phyloP scores from a whole-genome alignment of 2,113 vertebrate species.

The Thunnus thynnus region DNA sequence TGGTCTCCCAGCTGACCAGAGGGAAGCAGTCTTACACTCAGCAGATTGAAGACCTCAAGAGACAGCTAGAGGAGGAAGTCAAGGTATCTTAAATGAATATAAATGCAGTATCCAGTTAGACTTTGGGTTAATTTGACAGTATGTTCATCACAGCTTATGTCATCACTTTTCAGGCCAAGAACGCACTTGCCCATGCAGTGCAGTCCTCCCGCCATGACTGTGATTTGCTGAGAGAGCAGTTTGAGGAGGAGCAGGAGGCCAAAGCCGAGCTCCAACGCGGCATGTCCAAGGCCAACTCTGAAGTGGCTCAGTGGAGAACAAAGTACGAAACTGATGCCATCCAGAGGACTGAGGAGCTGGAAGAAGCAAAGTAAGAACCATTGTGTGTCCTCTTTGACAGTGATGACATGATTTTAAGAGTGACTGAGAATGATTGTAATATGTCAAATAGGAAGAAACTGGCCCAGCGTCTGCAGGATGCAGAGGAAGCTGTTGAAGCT shows the following conservation, averaged over 20 bases:
- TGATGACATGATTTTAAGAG: neutral
- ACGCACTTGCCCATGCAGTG: slow-evolving; percentile 86
- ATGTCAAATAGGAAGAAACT: slow-evolving; percentile 88
- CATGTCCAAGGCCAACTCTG: slow-evolving; percentile 90
- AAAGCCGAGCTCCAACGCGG: slow-evolving; percentile 86
- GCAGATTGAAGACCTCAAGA: slow-evolving; percentile 90
- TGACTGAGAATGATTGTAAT: too few species aligned
- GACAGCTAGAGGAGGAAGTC: slow-evolving; percentile 90
- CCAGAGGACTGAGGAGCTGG: slow-evolving; percentile 93
- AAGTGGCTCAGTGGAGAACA: slow-evolving; percentile 93
- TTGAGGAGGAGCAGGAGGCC: slow-evolving; percentile 89
- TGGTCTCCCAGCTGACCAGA: slow-evolving; percentile 88
- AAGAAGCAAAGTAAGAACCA: slow-evolving; percentile 82
- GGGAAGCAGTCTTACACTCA: slow-evolving; percentile 90
- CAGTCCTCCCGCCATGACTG: slow-evolving; percentile 89
- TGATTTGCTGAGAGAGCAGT: slow-evolving; percentile 89
- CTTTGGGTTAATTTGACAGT: neutral
- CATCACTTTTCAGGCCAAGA: slow-evolving; percentile 82
- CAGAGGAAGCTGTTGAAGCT: slow-evolving; percentile 90
- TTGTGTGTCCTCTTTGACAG: too few species aligned
- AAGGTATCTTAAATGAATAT: slow-evolving; percentile 37
- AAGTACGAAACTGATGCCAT: slow-evolving; percentile 96
- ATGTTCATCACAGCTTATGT: neutral
- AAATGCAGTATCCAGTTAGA: neutral
- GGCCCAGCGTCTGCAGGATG: slow-evolving; percentile 92